phyloP scores from a whole-genome alignment of 2,888 invertebrate species.

The Bellardia bayeri region DNA sequence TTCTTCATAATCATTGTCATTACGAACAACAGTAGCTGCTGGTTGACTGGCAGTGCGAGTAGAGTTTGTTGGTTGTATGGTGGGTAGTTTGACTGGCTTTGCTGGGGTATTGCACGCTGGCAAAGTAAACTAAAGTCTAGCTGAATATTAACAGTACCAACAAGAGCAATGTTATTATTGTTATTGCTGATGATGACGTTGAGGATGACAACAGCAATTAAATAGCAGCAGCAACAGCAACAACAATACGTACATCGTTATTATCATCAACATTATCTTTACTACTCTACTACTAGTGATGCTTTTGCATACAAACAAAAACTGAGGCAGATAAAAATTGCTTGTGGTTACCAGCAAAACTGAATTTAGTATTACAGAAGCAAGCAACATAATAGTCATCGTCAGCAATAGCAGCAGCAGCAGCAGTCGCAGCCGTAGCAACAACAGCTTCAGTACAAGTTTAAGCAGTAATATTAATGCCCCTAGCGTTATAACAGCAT shows the following conservation, averaged over 20 bases:
- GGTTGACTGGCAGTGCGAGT: conserved; percentile 74
- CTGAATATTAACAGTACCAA: conserved; percentile 57
- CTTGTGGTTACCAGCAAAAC: conserved; percentile 59
- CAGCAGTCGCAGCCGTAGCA: conserved; percentile 35
- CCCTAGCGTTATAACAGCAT: conserved; percentile 66
- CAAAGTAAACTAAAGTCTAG: conserved; percentile 30
- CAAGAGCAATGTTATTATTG: conserved; percentile 37
- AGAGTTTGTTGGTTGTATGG: conserved; percentile 40
- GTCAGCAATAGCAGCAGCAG: conserved; percentile 59
- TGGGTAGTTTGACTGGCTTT: not conserved
- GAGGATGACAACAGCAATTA: conserved; percentile 62
- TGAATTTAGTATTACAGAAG: conserved; percentile 59
- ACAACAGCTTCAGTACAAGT: conserved; percentile 43
- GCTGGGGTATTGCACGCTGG: conserved; percentile 5
- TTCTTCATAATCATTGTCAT: conserved; percentile 75
- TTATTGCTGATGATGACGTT: conserved; percentile 39
- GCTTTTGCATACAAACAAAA: conserved; percentile 36
- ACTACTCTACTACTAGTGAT: not conserved
- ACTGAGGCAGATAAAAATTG: conserved; percentile 53
- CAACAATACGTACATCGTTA: conserved; percentile 48
- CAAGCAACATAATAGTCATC: conserved; percentile 50
- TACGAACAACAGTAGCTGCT: conserved; percentile 74
- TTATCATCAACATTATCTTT: conserved; percentile 36
- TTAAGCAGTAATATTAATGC: conserved; percentile 59
- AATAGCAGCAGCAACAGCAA: conserved; percentile 31